A percentile compares a stretch with the other conserved stretches of the same genome.
phyloP scores from a whole-genome alignment of 2,888 invertebrate species.

The Cephus spinipes region DNA sequence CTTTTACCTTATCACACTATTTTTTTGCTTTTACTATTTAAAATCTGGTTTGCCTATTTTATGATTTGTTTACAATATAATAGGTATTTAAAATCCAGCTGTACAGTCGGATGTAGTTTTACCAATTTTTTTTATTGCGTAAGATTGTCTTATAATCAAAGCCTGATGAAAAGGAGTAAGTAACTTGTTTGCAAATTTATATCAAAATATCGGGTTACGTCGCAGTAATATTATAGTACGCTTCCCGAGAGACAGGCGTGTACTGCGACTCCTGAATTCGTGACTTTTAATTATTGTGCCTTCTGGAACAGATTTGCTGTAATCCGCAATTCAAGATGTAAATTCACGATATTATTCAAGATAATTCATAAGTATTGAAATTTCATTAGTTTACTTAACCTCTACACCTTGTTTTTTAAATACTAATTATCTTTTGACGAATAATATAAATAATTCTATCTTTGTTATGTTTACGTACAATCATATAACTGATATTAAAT shows the following conservation, averaged over 20 bases:
- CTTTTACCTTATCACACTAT: neutral
- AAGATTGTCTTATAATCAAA: neutral
- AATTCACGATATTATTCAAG: neutral
- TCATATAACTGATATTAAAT: neutral
- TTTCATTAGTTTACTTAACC: neutral
- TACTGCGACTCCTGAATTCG: neutral
- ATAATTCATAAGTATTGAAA: neutral
- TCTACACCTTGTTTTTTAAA: neutral
- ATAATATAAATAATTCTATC: neutral
- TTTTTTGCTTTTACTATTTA: neutral
- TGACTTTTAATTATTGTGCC: neutral
- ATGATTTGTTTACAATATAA: neutral
- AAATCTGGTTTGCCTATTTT: neutral
- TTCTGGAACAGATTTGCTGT: neutral
- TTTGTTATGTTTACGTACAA: neutral
- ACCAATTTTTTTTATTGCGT: neutral
- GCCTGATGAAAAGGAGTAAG: neutral
- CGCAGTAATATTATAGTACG: neutral
- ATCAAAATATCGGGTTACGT: neutral
- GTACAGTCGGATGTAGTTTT: neutral
- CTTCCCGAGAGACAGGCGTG: neutral
- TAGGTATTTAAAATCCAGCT: neutral
- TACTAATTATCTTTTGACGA: neutral
- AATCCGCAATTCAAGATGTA: neutral
- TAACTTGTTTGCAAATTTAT: neutral